phyloP scores from a whole-genome alignment of 2,797 vertebrate species.

The Lophotriccus pileatus region DNA sequence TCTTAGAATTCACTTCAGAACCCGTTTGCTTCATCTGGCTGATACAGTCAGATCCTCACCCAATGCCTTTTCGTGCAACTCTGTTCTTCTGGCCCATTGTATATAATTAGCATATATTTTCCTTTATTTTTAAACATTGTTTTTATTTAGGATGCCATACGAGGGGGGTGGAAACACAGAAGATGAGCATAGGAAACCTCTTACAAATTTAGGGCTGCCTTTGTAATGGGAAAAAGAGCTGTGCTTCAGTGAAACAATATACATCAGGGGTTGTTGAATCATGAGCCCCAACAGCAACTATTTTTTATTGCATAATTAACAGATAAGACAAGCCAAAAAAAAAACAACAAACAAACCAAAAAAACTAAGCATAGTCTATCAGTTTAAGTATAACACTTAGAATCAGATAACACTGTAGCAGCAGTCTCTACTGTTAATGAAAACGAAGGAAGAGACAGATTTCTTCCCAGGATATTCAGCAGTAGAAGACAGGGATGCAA shows the following conservation, averaged over 20 bases:
- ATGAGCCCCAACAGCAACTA: background rate
- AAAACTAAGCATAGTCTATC: background rate
- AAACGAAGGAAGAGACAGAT: background rate
- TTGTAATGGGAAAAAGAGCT: background rate
- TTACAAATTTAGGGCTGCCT: background rate
- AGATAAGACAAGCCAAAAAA: background rate
- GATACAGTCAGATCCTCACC: background rate
- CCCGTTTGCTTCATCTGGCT: background rate
- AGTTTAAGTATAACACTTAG: background rate
- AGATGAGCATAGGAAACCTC: background rate
- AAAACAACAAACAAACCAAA: no score
- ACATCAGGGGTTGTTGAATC: background rate
- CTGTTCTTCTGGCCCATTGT: background rate
- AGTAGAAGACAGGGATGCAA: background rate
- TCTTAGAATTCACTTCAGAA: background rate
- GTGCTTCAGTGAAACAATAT: background rate
- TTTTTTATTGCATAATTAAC: slow-evolving; percentile 28
- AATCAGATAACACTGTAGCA: background rate
- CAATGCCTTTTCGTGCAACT: background rate
- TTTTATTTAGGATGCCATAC: slow-evolving; percentile 12
- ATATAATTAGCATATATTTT: slow-evolving; percentile 17
- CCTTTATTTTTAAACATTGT: slow-evolving; percentile 16
- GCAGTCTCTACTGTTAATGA: background rate
- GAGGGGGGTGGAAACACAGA: background rate
- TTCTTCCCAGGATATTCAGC: background rate